phyloP scores from a whole-genome alignment of 2,888 invertebrate genomes.

The Leptopilina myrica region DNA sequence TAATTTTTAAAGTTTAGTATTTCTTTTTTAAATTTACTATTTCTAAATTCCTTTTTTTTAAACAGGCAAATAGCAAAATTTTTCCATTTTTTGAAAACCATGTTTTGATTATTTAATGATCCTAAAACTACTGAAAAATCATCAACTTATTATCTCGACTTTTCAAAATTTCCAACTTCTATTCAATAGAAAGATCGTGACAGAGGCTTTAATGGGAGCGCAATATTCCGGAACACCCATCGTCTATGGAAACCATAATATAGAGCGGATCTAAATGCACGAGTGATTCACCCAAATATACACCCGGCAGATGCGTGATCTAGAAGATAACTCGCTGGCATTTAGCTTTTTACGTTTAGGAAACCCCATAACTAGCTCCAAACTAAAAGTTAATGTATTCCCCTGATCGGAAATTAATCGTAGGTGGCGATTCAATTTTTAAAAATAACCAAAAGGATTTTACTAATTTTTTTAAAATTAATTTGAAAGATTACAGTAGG shows the following conservation, averaged over 20 bases:
- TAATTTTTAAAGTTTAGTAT: too few relatives aligned
- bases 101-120: too few relatives aligned
- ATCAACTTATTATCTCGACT: too few relatives aligned
- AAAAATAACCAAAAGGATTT: background rate
- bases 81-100: too few relatives aligned
- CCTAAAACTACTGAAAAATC: too few relatives aligned
- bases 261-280: constrained; percentile 62
- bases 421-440: background rate
- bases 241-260: constrained; percentile 72
- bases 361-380: constrained; percentile 44
- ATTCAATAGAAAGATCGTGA: too few relatives aligned
- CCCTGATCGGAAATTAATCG: background rate
- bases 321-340: constrained; percentile 66
- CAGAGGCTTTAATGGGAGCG: constrained; percentile 53
- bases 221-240: constrained; percentile 72
- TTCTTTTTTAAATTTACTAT: too few relatives aligned
- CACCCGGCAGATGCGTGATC: constrained; percentile 75
- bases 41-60: too few relatives aligned
- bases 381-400: constrained; percentile 34
- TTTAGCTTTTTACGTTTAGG: constrained; percentile 58
- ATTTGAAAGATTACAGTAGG: too few relatives aligned
- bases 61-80: too few relatives aligned
- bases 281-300: constrained; percentile 73
- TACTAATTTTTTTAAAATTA: too few relatives aligned
- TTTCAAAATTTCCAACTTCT: too few relatives aligned